phyloP scores from a whole-genome alignment of 2,113 vertebrate genomes.

The Leucoraja erinaceus region DNA sequence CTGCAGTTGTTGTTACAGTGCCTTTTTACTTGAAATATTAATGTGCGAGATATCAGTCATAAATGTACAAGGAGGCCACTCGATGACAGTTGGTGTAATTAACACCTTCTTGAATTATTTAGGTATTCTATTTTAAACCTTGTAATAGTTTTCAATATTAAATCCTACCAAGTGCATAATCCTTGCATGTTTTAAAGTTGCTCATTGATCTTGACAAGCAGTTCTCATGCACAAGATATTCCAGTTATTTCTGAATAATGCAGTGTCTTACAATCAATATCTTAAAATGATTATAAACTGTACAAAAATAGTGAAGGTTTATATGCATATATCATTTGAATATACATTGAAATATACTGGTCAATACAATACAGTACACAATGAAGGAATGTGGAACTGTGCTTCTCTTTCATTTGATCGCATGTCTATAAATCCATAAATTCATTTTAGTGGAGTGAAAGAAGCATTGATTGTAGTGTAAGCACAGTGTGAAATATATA shows the following conservation, averaged over 20 bases:
- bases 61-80: neutral
- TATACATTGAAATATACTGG: neutral
- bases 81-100: neutral
- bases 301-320: slow-evolving; percentile 12
- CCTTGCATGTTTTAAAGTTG: neutral
- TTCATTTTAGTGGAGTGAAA: neutral
- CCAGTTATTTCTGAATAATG: neutral
- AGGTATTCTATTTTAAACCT: slow-evolving; percentile 21
- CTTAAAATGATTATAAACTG: neutral
- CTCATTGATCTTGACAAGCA: neutral
- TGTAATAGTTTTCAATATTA: slow-evolving; percentile 24
- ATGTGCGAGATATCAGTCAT: neutral
- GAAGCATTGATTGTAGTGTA: slow-evolving; percentile 3
- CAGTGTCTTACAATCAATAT: neutral
- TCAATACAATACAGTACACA: neutral
- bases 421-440: slow-evolving; percentile 1
- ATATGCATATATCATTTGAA: neutral
- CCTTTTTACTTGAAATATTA: neutral
- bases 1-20: slow-evolving; percentile 2
- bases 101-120: neutral
- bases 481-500: neutral
- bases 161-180: neutral
- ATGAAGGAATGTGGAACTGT: slow-evolving; percentile 4
- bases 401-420: neutral
- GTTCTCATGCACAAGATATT: neutral